Evolutionary conservation across 2,888 invertebrate genomes (phyloP).

Genomic region (Phortica magna): DNA sequence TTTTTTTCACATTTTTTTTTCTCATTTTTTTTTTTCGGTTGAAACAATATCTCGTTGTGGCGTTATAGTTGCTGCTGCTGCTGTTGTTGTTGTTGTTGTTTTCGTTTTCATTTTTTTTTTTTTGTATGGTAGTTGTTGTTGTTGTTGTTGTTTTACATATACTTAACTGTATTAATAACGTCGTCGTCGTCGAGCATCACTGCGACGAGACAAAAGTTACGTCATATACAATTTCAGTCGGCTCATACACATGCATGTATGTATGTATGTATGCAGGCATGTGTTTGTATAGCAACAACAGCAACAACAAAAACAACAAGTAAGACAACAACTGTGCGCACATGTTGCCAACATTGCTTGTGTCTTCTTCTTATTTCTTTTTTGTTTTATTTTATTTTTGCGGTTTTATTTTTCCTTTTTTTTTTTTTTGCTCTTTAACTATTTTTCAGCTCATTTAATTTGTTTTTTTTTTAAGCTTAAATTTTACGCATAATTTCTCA

Average conservation of each 20-base stretch:
- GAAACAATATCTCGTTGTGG: slow-evolving; percentile 10
- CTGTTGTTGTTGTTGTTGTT: not conserved
- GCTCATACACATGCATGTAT: slow-evolving; percentile 1
- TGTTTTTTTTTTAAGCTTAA: slow-evolving; percentile 57
- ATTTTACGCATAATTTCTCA: slow-evolving; percentile 71
- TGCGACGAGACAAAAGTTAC: slow-evolving; percentile 63
- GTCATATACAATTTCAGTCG: slow-evolving; percentile 59
- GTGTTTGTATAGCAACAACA: not conserved
- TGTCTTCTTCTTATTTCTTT: not conserved
- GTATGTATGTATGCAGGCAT: not conserved
- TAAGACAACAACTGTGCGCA: not conserved
- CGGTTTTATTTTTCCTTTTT: slow-evolving; percentile 1
- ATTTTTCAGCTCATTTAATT: not conserved
- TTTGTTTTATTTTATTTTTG: slow-evolving; percentile 2
- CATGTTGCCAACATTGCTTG: too few relatives aligned
- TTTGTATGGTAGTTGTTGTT: not conserved
- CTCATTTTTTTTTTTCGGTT: not conserved
- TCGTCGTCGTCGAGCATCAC: slow-evolving; percentile 16
- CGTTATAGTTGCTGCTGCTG: not conserved
- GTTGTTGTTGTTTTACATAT: not conserved
- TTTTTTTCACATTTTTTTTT: too few relatives aligned
- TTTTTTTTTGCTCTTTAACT: too few relatives aligned
- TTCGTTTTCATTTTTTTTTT: not conserved
- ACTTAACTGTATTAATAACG: slow-evolving; percentile 68
- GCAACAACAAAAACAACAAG: not conserved